These are phyloP conservation scores for Lordiphosa mommai DNA, from an alignment of 1,140 invertebrate species.

Conservation along the genomic window DNA sequence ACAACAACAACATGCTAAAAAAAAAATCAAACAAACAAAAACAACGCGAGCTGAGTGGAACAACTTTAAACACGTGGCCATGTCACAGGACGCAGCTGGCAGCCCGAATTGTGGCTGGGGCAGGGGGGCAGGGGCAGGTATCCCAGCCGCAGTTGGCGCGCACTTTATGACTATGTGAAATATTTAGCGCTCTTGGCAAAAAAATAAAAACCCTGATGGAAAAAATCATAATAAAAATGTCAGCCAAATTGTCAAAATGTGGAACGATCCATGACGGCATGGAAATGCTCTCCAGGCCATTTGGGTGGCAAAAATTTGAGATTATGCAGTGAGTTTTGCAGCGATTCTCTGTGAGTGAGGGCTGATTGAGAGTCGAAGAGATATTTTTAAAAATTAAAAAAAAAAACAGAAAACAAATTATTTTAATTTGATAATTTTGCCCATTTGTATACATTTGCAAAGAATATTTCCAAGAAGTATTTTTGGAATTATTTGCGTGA, in stretches of 20 bases:
- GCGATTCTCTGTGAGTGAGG: background rate
- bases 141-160: conserved; percentile 39
- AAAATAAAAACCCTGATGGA: conserved; percentile 26
- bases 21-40: conserved; percentile 27
- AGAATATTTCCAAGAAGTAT: too few species aligned
- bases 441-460: too few species aligned
- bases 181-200: conserved; percentile 58
- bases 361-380: too few species aligned
- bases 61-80: conserved; percentile 39
- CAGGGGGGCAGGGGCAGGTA: conserved; percentile 2
- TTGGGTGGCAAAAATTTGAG: conserved; percentile 11
- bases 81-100: conserved; percentile 37
- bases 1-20: conserved; percentile 4
- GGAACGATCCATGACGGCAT: conserved; percentile 20
- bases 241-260: conserved; percentile 63
- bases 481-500: too few species aligned
- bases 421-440: too few species aligned
- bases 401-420: too few species aligned
- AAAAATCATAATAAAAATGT: conserved; percentile 62
- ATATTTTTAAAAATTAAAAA: too few species aligned
- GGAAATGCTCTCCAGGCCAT: conserved; percentile 11
- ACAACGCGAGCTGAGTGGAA: conserved; percentile 21
- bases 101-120: background rate
- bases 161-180: conserved; percentile 73
- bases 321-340: too few species aligned